phyloP scores from a whole-genome alignment of 2,113 vertebrate genomes.

The Cebidichthys violaceus region DNA sequence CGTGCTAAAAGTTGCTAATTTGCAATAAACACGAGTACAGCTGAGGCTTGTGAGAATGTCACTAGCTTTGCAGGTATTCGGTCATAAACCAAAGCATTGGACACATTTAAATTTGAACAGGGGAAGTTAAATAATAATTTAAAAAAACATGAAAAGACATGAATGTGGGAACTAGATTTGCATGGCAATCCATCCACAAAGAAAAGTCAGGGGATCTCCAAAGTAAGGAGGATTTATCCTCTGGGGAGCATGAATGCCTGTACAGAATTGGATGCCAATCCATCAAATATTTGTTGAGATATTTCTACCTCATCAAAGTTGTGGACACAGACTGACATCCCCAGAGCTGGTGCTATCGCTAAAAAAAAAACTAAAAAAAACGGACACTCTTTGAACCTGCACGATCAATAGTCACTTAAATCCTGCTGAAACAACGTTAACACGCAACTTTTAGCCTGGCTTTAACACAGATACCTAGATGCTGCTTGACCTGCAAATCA shows the following conservation, averaged over 20 bases:
- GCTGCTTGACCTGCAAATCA: constrained; percentile 35
- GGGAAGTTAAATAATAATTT: neutral
- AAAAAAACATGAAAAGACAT: no score
- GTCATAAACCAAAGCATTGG: neutral
- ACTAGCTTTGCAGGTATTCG: neutral
- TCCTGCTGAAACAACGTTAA: neutral
- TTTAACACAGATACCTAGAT: neutral
- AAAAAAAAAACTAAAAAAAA: neutral
- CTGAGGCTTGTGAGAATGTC: no score
- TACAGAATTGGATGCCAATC: neutral
- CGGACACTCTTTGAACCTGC: neutral
- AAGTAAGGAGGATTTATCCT: neutral
- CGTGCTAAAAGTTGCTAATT: neutral
- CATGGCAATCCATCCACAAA: neutral
- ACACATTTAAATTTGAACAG: neutral
- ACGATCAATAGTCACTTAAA: neutral
- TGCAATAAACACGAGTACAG: no score
- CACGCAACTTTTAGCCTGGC: neutral
- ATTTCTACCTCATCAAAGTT: neutral
- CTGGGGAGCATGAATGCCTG: neutral
- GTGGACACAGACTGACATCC: neutral
- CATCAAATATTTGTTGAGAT: neutral
- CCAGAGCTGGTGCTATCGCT: neutral
- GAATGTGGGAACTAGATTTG: neutral
- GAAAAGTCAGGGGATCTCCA: neutral